Evolutionary conservation across 2,113 vertebrate genomes (phyloP).

Genomic region (Tonatia bakeri): DNA sequence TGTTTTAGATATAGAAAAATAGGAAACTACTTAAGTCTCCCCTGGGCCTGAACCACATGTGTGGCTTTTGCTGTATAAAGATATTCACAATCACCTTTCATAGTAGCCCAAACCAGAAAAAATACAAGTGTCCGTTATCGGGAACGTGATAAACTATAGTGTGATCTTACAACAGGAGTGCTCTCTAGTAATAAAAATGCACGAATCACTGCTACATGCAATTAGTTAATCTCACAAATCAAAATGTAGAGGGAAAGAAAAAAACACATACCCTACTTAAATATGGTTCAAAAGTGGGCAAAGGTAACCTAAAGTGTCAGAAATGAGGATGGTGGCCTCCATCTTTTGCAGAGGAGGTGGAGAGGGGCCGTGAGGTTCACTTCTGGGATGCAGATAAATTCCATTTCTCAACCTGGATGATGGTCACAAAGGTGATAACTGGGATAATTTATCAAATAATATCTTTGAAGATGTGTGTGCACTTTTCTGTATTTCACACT

Average conservation of each 20-base stretch:
- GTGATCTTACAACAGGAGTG: not conserved
- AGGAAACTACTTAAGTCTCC: not conserved
- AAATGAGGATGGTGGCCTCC: not conserved
- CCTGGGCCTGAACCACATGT: not conserved
- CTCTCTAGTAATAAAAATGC: not conserved
- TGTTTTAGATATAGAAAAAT: not conserved
- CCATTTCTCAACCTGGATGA: not conserved
- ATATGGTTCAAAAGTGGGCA: not conserved
- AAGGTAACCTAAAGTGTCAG: not conserved
- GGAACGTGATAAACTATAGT: not conserved
- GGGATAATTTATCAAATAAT: not conserved
- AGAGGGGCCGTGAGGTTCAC: not conserved
- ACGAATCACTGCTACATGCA: not conserved
- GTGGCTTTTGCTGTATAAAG: not conserved
- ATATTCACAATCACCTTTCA: not conserved
- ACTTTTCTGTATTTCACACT: not conserved
- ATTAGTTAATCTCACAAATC: not conserved
- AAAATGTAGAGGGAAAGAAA: not conserved
- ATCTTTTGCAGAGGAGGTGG: not conserved
- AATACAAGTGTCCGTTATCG: not conserved
- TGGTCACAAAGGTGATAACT: not conserved
- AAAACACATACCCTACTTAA: not conserved
- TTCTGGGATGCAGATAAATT: not conserved
- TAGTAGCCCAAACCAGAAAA: not conserved
- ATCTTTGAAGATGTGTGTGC: not conserved